Percentiles rank a stretch among this genome's conserved stretches.
phyloP scores from a whole-genome alignment of 2,888 invertebrate genomes.

The Aquatica leii region DNA sequence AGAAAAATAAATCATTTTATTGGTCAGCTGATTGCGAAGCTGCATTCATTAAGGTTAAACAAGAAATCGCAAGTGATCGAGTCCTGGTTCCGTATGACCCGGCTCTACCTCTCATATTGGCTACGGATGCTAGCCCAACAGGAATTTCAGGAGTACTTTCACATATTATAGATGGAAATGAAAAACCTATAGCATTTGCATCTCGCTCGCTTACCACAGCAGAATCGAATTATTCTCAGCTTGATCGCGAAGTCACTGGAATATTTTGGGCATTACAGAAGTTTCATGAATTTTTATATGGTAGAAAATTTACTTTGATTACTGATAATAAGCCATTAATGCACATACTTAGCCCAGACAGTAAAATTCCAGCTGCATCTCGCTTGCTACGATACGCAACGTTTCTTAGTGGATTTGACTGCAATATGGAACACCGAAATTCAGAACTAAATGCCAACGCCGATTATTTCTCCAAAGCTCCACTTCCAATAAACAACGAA shows the following conservation, averaged over 20 bases:
- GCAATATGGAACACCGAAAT: neutral
- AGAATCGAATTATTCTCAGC: conserved; percentile 32
- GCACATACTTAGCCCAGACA: conserved; percentile 23
- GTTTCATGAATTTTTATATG: conserved; percentile 31
- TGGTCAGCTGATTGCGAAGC: too few relatives aligned
- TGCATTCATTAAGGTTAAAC: too few relatives aligned
- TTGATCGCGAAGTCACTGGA: conserved; percentile 54
- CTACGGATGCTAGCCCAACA: conserved; percentile 44
- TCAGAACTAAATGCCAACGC: conserved; percentile 5
- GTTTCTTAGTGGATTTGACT: conserved; percentile 3
- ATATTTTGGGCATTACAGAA: conserved; percentile 21
- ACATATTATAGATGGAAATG: conserved; percentile 41
- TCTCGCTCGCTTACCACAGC: conserved; percentile 19
- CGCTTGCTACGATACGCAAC: neutral
- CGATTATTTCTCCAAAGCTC: conserved; percentile 28
- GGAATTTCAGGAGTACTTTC: conserved; percentile 52
- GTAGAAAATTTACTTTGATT: conserved; percentile 18
- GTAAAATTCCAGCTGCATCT: too few relatives aligned
- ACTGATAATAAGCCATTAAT: conserved; percentile 31
- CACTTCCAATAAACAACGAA: too few relatives aligned
- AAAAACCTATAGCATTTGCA: conserved; percentile 51
- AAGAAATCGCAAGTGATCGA: too few relatives aligned
- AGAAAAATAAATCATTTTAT: too few relatives aligned
- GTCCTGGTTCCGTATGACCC: neutral
- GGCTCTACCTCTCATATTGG: conserved; percentile 42